Percentiles rank a stretch among this genome's conserved stretches.
These are phyloP conservation scores for Phasia obesa DNA, from an alignment of 2,888 invertebrate species.

Conservation along the genomic window DNA sequence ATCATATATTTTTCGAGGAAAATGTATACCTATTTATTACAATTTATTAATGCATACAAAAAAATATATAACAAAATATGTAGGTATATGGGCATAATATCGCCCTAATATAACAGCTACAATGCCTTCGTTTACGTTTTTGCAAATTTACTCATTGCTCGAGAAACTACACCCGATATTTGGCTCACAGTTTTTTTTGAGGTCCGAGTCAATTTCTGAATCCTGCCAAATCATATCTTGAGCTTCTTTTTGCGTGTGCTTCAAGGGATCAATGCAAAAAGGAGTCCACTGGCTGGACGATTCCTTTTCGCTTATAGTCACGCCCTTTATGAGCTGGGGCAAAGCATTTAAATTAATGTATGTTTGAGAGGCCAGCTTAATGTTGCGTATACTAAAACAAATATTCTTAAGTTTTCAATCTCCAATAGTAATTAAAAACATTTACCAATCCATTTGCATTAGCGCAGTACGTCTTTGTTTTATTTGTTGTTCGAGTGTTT, in stretches of 20 bases:
- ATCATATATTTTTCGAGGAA: too few species aligned
- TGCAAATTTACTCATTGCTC: too few species aligned
- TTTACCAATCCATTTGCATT: conserved; percentile 49
- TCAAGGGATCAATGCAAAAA: conserved; percentile 55
- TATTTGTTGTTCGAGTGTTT: conserved; percentile 14
- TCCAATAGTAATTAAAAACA: neutral
- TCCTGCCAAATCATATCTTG: conserved; percentile 58
- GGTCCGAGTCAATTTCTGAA: neutral
- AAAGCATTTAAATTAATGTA: conserved; percentile 64
- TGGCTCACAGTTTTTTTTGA: conserved; percentile 50
- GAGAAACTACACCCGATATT: conserved; percentile 20
- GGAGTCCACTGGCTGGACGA: conserved; percentile 57
- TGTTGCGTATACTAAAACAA: conserved; percentile 38
- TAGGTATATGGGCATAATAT: too few species aligned
- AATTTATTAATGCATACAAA: too few species aligned
- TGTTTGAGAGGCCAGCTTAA: conserved; percentile 61
- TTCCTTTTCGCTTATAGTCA: conserved; percentile 40
- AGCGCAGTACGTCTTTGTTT: neutral
- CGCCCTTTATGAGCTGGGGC: conserved; percentile 62
- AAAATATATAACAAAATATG: too few species aligned
- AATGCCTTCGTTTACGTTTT: neutral
- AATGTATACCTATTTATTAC: too few species aligned
- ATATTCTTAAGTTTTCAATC: neutral
- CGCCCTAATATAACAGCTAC: neutral
- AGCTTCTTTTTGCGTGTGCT: conserved; percentile 60